Percentiles rank a stretch among this genome's conserved stretches.
Conservation (phyloP, 2,888 invertebrate species). For the Ephialtes manifestator region DNA sequence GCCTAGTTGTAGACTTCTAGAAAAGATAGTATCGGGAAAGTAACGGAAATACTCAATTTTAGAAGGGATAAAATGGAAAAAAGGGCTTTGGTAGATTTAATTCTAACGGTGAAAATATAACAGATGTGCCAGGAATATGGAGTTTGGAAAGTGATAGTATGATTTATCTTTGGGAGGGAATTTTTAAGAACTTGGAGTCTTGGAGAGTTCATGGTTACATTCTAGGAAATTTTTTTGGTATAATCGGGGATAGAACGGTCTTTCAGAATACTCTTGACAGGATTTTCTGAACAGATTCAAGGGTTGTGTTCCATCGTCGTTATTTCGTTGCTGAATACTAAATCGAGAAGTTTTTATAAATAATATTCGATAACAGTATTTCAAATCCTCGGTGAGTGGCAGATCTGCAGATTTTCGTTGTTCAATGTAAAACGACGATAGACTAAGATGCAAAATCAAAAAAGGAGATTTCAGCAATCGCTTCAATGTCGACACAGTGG, state of each 20-base stretch:
- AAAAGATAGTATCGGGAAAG: not conserved
- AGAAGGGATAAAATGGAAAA: too few species aligned
- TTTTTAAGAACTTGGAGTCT: not conserved
- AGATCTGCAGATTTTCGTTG: constrained; percentile 34
- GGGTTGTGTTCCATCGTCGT: not conserved
- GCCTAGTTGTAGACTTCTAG: not conserved
- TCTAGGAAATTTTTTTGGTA: not conserved
- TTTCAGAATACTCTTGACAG: not conserved
- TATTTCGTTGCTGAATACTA: not conserved
- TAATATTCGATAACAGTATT: constrained; percentile 29
- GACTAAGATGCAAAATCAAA: not conserved
- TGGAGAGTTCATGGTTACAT: not conserved
- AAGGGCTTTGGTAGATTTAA: not conserved
- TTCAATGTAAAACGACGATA: constrained; percentile 9
- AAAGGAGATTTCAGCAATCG: constrained; percentile 48
- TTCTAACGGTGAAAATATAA: not conserved
- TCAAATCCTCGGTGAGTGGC: not conserved
- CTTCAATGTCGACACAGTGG: constrained; percentile 12
- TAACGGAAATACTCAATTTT: not conserved
- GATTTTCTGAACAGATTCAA: not conserved
- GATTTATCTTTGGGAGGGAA: too few species aligned
- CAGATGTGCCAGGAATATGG: too few species aligned
- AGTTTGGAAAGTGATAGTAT: too few species aligned
- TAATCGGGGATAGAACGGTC: not conserved
- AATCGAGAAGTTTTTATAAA: not conserved